Conservation (phyloP, 2,797 vertebrate species). For the Eleutherodactylus coqui region DNA sequence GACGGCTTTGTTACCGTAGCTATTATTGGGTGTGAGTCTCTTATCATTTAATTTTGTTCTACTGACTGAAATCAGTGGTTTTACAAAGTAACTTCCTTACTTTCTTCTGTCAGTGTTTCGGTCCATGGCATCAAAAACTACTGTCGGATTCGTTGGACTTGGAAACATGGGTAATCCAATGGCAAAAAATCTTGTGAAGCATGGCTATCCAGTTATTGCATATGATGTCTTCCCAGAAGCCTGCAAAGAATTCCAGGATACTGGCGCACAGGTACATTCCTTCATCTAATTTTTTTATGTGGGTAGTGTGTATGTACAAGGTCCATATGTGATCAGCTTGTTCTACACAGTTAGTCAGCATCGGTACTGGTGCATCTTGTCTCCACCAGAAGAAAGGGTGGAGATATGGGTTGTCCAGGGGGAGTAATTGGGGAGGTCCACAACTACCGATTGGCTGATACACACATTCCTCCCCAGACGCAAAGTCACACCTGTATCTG, state of each 20-base stretch:
- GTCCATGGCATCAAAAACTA: slow-evolving; percentile 96
- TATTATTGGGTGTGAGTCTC: neutral
- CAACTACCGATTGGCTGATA: no score
- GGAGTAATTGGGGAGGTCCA: no score
- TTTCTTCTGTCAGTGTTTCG: slow-evolving; percentile 69
- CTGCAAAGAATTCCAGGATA: slow-evolving; percentile 93
- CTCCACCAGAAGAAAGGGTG: no score
- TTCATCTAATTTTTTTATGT: neutral
- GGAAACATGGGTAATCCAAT: slow-evolving; percentile 99
- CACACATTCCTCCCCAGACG: no score
- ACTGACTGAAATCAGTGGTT: neutral
- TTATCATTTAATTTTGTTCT: neutral
- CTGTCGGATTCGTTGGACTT: slow-evolving; percentile 94
- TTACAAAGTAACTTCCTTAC: neutral
- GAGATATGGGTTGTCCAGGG: no score
- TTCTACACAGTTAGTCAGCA: no score
- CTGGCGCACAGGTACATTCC: slow-evolving; percentile 89
- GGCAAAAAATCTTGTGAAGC: slow-evolving; percentile 96
- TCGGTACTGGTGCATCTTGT: no score
- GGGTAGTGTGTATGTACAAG: neutral
- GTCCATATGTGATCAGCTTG: neutral
- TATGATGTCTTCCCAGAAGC: slow-evolving; percentile 96
- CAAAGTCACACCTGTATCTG: no score
- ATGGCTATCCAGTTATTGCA: slow-evolving; percentile 93
- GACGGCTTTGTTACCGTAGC: neutral